Conservation (phyloP, 2,797 vertebrate genomes). For the Enteromius unitaeniatus region DNA sequence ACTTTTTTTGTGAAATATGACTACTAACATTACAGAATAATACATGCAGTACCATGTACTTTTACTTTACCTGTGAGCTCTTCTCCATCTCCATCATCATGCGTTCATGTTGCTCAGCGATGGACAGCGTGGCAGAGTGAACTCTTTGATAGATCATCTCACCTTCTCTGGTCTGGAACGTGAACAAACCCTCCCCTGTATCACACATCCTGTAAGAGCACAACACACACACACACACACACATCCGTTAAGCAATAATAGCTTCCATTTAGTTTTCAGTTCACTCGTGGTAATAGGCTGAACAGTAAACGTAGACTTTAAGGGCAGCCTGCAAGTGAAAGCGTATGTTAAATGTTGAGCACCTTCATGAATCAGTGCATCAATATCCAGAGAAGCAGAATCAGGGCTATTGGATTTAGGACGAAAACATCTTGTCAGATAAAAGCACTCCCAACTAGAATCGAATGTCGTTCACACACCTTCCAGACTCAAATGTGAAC, state of each 20-base stretch:
- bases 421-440: slow-evolving; percentile 29
- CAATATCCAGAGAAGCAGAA: slow-evolving; percentile 25
- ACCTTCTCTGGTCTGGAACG: slow-evolving; percentile 98
- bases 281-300: slow-evolving; percentile 7
- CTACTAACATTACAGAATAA: not conserved
- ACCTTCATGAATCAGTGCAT: slow-evolving; percentile 17
- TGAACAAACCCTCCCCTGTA: slow-evolving; percentile 98
- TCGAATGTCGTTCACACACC: slow-evolving; percentile 73
- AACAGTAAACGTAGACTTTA: slow-evolving; percentile 9
- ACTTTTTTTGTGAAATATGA: not conserved
- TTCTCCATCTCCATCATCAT: slow-evolving; percentile 98
- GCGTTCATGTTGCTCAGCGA: slow-evolving; percentile 97
- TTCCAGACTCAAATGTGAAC: slow-evolving; percentile 99
- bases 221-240: slow-evolving; percentile 57
- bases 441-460: slow-evolving; percentile 23
- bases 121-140: slow-evolving; percentile 96
- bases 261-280: not conserved
- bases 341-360: slow-evolving; percentile 27
- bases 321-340: not conserved
- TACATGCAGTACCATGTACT: not conserved
- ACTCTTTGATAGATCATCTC: slow-evolving; percentile 99
- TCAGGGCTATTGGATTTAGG: slow-evolving; percentile 25
- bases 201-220: slow-evolving; percentile 93
- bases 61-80: slow-evolving; percentile 86
- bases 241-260: slow-evolving; percentile 57